Evolutionary conservation across 2,888 invertebrate genomes (phyloP), one percentile per base, ranked within the genome.

Genomic region (Caenorhabditis sp.): DNA sequence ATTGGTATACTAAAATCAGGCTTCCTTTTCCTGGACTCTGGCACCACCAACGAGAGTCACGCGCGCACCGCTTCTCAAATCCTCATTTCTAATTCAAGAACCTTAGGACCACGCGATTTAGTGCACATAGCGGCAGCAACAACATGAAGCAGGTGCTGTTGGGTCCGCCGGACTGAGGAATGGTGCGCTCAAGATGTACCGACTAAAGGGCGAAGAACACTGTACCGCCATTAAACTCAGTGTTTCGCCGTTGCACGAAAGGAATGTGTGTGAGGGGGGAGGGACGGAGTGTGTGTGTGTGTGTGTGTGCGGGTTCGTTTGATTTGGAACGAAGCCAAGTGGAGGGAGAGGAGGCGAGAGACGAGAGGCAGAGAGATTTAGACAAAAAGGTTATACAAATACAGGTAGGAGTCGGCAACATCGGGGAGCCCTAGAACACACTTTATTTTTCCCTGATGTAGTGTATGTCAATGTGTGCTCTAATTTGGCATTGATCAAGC

Each of bases 291-390:
- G n/a, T n/a, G 44, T 40, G 61, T 32, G 40, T 24, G 72, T 61
- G 61, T 60, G 40, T 60, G 72, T 76, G 61, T 60, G 67, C 67
- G 60, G 65, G 67, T 67, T 76, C 76, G 76, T 76, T 76, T 76
- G 76, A 67, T 76, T 76, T 76, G 76, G 76, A 76, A 76, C 76
- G 67, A 67, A 76, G 76, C 76, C 76, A 76, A 76, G 76, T 67
- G 76, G 76, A 67, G 24, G 61, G 24, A 28, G 24, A 40, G 40
- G 55, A 55, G 40, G 60, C 47, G 13, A 40, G 40, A 13, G 40
- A 2, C 47, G 47, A 47, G 47, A 47, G 47, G 20, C 3, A 18
- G n/a, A 26, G 60, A 74, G 76, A 67, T 61, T 76, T 76, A 76
- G 76, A 67, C 76, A 68, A 50, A 76, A 76, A 76, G 76, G 76